phyloP scores from a whole-genome alignment of 2,113 vertebrate genomes.

The Vidua macroura region DNA sequence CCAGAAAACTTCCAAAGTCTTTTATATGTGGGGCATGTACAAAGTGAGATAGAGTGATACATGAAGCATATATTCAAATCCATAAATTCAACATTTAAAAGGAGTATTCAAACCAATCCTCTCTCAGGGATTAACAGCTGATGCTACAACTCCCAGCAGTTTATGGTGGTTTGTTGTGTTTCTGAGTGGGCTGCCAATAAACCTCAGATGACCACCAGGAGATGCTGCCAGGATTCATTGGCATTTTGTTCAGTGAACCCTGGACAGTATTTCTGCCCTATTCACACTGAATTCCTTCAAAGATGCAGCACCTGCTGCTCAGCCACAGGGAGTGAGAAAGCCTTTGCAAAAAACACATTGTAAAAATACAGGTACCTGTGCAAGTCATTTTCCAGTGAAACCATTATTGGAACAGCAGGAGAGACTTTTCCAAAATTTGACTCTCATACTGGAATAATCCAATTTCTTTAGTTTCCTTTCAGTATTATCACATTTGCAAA shows the following conservation, averaged over 20 bases:
- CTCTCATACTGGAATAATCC: not conserved
- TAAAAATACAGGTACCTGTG: not conserved
- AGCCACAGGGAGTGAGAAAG: not conserved
- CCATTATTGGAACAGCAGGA: not conserved
- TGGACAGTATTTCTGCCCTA: not conserved
- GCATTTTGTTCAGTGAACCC: not conserved
- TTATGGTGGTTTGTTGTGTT: rapidly evolving
- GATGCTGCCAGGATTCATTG: not conserved
- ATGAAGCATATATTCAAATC: not conserved
- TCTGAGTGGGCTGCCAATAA: not conserved
- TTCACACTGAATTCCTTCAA: not conserved
- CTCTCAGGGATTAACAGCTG: not conserved
- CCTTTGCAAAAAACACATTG: not conserved
- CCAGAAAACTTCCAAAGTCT: not conserved
- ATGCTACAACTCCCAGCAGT: not conserved
- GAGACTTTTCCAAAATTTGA: not conserved
- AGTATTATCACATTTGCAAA: not conserved
- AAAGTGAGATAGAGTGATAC: not conserved
- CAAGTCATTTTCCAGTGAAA: not conserved
- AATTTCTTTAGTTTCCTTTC: not conserved
- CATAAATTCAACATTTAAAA: not conserved
- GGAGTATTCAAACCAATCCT: not conserved
- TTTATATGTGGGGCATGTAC: not conserved
- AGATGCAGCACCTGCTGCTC: not conserved
- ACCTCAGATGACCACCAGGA: not conserved